Conservation (phyloP, 2,888 invertebrate genomes). For the Xanthorhoe spadicearia region DNA sequence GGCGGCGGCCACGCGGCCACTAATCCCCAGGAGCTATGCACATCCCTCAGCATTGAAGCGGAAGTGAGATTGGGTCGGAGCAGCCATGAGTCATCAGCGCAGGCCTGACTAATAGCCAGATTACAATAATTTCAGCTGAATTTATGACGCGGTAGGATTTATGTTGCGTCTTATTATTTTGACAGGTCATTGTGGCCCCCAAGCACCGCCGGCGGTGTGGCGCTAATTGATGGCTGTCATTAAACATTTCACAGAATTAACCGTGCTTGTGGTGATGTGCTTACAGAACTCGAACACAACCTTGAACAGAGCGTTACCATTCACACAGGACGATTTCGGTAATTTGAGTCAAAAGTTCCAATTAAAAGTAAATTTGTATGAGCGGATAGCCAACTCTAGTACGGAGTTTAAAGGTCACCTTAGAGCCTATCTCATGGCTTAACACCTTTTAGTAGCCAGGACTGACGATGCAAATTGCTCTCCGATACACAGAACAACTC, state of each 20-base stretch:
- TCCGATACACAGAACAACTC: no score
- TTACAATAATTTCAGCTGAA: slow-evolving; percentile 66
- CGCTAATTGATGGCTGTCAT: slow-evolving; percentile 38
- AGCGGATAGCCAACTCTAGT: no score
- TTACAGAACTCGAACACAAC: neutral
- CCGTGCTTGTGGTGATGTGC: slow-evolving; percentile 10
- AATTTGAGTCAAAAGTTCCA: neutral
- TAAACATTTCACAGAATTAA: slow-evolving; percentile 23
- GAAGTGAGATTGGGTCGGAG: slow-evolving; percentile 27
- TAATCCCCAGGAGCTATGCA: neutral
- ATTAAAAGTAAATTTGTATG: no score
- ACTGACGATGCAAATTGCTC: no score
- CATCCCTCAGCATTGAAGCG: neutral
- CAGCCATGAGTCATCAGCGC: slow-evolving; percentile 57
- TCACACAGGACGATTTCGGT: neutral
- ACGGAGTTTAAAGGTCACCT: no score
- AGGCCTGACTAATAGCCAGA: slow-evolving; percentile 70
- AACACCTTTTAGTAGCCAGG: no score
- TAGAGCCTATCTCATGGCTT: no score
- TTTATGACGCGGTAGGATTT: slow-evolving; percentile 67
- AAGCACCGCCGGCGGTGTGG: slow-evolving; percentile 48
- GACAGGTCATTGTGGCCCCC: slow-evolving; percentile 68
- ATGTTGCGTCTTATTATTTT: slow-evolving; percentile 75
- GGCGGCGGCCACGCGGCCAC: no score
- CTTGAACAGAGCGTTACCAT: neutral